Base-by-base conservation (phyloP, 2,113 vertebrate species). In the Tiliqua scincoides region DNA sequence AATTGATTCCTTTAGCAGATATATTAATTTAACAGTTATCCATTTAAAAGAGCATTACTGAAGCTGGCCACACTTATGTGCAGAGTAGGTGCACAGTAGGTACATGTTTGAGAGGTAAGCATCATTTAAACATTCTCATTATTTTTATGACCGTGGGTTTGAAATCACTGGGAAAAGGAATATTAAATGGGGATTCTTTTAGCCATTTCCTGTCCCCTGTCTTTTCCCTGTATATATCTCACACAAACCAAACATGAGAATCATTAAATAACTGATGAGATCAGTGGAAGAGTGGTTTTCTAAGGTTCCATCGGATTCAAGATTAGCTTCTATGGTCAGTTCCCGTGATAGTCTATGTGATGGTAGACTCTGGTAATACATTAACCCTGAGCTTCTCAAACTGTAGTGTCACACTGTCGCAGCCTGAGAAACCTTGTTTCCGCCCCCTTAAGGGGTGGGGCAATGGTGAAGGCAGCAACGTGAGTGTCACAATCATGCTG, bases 1-100 rank as follows among this genome's bases (percentile, higher is more conserved):
- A 77, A 32, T 57, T 75, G 86, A 92, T 94, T 88, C 82, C 87
- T 91, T 92, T 92, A 94, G 87, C 91, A 93, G 87, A 91, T 93
- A 80, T 0, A 30, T 76, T 94, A 35, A 89, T 93, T 92, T 89
- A 94, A 87, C 87, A 79, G 81, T 88, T 91, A 65, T 12, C 87
- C 85, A 0, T 91, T 84, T 83, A 84, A 81, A 85, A 83, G 89
- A 83, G 84, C 90, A 3, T 0, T 57, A 14, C 59, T 61, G 88
- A 84, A 3, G 4, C 62, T 75, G 74, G 27, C 82, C 79, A 70
- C 54, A 35, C 3, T n/a, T 67, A 27, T 63, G 62, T 74, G 23
- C 52, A 52, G 25, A 77, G 23, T 43, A 59, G 61, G 2, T 30
- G 8, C 43, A 3, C 23, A 67, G 68, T 14, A 0, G 3, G 32